Base-by-base conservation (phyloP, 2,888 invertebrate species). In the Epirrita christyi region DNA sequence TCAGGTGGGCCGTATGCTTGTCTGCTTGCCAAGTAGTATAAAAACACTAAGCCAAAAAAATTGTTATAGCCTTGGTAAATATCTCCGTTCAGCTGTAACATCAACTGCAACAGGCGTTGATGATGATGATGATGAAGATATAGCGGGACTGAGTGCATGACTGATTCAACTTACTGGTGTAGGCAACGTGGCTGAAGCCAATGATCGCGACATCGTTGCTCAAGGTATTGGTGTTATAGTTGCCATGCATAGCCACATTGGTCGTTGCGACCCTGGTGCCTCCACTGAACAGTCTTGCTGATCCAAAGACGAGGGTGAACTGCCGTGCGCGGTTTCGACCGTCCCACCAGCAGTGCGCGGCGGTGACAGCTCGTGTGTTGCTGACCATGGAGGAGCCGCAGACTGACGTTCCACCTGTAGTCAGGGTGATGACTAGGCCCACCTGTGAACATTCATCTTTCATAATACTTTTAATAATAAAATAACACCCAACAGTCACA, bases 311-410 rank as follows among this genome's bases (percentile, higher is more conserved):
- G 15, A 83, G 72, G 32, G 54, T 54, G 66, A 85, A 74, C 47
- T 71, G 71, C 9, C 71, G 67, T 15, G 81, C 85, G 45, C 76
- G 75, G 50, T 50, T 64, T 28, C 65, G 54, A 4, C 73, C 67
- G 59, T 78, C 72, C 41, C 64, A 63, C 83, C 82, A 81, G 68
- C 81, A 83, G 63, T 83, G 77, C 13, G 76, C 74, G 4, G 75
- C 75, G 5, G 78, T 76, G 42, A 76, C 65, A 4, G 73, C 63
- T 41, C 70, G 71, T 2, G 67, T 71, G 66, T 70, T 72, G 46
- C 52, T 63, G 62, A 77, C 55, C 71, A 75, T 67, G n/a, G 77
- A 70, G 10, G 76, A 68, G 61, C 72, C 73, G 61, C 78, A 73
- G 36, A 76, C 74, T 0, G 76, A 72, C 4, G 70, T 72, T 11